phyloP scores from a whole-genome alignment of 2,888 invertebrate species.

The Meandrusa payeni region DNA sequence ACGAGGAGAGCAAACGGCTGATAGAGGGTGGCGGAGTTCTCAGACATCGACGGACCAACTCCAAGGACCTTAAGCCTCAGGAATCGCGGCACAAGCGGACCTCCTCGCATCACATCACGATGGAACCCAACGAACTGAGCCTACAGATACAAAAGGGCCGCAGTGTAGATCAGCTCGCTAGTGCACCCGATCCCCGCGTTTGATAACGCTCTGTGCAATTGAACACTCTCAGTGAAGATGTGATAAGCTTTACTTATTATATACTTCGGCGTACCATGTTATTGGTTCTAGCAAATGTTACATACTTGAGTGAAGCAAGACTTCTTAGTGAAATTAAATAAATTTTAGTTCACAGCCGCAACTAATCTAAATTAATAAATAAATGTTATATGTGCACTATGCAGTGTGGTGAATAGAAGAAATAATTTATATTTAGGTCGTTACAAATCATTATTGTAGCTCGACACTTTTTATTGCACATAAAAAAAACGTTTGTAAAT shows the following conservation, averaged over 20 bases:
- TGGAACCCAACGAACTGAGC: slow-evolving; percentile 62
- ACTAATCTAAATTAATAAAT: slow-evolving; percentile 7
- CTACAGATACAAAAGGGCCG: slow-evolving; percentile 65
- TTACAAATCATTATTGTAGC: slow-evolving; percentile 24
- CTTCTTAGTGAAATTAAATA: slow-evolving; percentile 31
- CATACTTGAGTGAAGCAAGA: slow-evolving; percentile 12
- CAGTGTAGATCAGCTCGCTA: slow-evolving; percentile 64
- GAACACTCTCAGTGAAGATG: slow-evolving; percentile 4
- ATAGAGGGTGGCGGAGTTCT: slow-evolving; percentile 66
- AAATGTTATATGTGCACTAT: slow-evolving; percentile 23
- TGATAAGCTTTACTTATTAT: too few relatives aligned
- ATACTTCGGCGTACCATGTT: neutral
- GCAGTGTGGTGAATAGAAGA: slow-evolving; percentile 27
- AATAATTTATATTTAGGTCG: slow-evolving; percentile 33
- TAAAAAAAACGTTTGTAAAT: slow-evolving; percentile 23
- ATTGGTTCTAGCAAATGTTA: slow-evolving; percentile 7
- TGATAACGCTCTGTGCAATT: slow-evolving; percentile 46
- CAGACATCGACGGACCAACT: slow-evolving; percentile 82
- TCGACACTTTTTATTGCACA: slow-evolving; percentile 36
- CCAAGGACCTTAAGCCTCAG: slow-evolving; percentile 72
- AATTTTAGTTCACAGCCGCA: slow-evolving; percentile 17
- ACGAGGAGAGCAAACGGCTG: slow-evolving; percentile 72
- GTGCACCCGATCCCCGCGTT: slow-evolving; percentile 51
- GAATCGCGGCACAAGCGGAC: slow-evolving; percentile 66
- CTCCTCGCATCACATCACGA: slow-evolving; percentile 70